Percentiles rank a stretch among this genome's conserved stretches.
These are phyloP conservation scores for Chaetophractus vellerosus DNA, from an alignment of 2,797 vertebrate genomes.

Conservation along the genomic window DNA sequence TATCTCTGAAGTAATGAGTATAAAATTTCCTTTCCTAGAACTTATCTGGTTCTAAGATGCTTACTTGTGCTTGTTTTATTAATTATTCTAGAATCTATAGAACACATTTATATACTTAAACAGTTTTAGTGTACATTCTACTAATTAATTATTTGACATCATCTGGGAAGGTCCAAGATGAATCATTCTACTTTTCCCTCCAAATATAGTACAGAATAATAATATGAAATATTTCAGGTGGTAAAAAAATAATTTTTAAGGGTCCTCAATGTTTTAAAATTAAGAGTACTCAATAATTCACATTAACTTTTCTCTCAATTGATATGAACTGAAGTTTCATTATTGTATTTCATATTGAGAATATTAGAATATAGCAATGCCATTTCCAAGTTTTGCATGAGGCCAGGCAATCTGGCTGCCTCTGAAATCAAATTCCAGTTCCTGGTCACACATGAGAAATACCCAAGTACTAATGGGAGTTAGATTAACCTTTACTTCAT, in stretches of 20 bases:
- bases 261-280: constrained; percentile 32
- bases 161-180: not conserved
- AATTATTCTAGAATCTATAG: constrained; percentile 40
- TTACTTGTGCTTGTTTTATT: constrained; percentile 21
- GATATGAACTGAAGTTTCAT: constrained; percentile 59
- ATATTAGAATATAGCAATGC: constrained; percentile 26
- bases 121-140: not conserved
- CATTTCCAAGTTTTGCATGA: constrained; percentile 36
- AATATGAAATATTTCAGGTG: constrained; percentile 1
- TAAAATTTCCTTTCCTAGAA: constrained; percentile 45
- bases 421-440: constrained; percentile 62
- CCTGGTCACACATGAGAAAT: not conserved
- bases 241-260: constrained; percentile 34
- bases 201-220: not conserved
- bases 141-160: constrained; percentile 38
- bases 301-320: constrained; percentile 9
- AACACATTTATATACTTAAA: constrained; percentile 28
- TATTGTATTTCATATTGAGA: not conserved
- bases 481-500: not conserved
- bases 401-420: not conserved
- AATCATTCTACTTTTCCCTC: not conserved
- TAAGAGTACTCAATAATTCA: not conserved
- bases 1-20: not conserved
- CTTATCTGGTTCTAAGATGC: not conserved
- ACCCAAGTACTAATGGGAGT: too few species aligned